Base-by-base conservation (phyloP, 2,797 vertebrate genomes). In the Cryptoprocta ferox region DNA sequence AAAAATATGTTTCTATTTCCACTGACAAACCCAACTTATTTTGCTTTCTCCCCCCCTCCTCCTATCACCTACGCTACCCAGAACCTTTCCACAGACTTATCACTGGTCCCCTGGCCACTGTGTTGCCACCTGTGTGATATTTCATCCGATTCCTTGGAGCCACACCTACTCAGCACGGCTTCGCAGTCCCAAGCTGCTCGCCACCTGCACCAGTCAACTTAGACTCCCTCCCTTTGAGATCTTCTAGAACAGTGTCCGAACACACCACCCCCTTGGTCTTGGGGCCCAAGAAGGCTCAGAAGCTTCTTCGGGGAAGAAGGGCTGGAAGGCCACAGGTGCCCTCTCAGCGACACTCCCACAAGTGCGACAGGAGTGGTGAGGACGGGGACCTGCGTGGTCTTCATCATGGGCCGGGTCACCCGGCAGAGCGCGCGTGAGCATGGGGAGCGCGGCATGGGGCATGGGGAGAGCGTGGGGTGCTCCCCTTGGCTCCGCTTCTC, bases 381-480 rank as follows among this genome's bases (percentile, higher is more conserved):
- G 42, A 59, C 0, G 12, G 24, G 50, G 56, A 71, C 56, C 18
- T 9, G 32, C 1, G 10, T 0, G 3, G 45, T 30, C 32, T n/a
- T 42, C 0, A 7, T 71, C n/a, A 6, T 30, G 4, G 5, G 87
- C 61, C 28, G 48, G 65, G n/a, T 32, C 68, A 71, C 39, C 19
- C 2, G 32, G 85, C 42, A 28, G 53, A 59, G 42, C 35, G 3
- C 0, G 4, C 1, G 1, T 39, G 79, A 28, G 70, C 48, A 11
- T 3, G 32, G 83, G 15, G 61, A 30, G 35, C 9, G 28, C 0
- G 37, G 56, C 14, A 18, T 14, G 39, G 3, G 63, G 42, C 7
- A 18, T 6, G 35, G 75, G 79, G 26, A 35, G 15, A 35, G 48
- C 0, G 4, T 2, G 45, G 35, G 59, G 14, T 39, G 18, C 18